phyloP scores from a whole-genome alignment of 2,113 vertebrate genomes.

The Pungitius pungitius region DNA sequence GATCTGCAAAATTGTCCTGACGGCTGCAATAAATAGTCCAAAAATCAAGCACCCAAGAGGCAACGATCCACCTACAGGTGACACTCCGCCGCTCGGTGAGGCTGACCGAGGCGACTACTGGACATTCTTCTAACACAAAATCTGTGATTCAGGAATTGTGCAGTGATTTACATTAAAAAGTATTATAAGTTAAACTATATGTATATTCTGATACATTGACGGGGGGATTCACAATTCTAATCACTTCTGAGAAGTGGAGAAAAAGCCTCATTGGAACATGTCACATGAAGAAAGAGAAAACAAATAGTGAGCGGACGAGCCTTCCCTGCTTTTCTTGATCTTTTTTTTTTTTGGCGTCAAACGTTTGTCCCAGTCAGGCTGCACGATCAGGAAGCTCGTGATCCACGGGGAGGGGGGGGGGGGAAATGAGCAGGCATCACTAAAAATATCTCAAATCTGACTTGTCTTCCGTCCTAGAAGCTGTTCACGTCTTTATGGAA shows the following conservation, averaged over 20 bases:
- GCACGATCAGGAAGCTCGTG: slow-evolving; percentile 56
- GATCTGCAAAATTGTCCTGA: slow-evolving; percentile 28
- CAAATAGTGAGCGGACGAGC: slow-evolving; percentile 47
- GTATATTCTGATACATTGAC: slow-evolving; percentile 77
- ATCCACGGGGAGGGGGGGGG: slow-evolving; percentile 44
- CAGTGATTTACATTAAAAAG: slow-evolving; percentile 74
- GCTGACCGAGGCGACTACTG: slow-evolving; percentile 53
- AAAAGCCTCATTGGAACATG: slow-evolving; percentile 66
- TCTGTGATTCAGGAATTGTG: slow-evolving; percentile 72
- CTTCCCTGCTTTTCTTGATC: slow-evolving; percentile 63
- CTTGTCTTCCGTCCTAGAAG: slow-evolving; percentile 84
- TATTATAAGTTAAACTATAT: slow-evolving; percentile 69
- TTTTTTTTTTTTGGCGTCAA: slow-evolving; percentile 52
- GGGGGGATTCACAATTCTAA: slow-evolving; percentile 77
- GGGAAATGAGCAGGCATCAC: slow-evolving; percentile 60
- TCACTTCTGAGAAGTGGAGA: slow-evolving; percentile 85
- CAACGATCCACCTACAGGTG: slow-evolving; percentile 45
- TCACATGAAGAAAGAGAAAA: slow-evolving; percentile 37
- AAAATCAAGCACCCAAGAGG: slow-evolving; percentile 50
- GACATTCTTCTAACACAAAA: slow-evolving; percentile 60
- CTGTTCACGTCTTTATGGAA: slow-evolving; percentile 76
- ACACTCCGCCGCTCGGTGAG: slow-evolving; percentile 50
- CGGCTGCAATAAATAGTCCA: slow-evolving; percentile 60
- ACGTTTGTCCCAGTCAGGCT: slow-evolving; percentile 59
- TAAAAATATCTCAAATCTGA: slow-evolving; percentile 71